Conservation (phyloP, 1,140 invertebrate species). For the Geopemphigus sp. region DNA sequence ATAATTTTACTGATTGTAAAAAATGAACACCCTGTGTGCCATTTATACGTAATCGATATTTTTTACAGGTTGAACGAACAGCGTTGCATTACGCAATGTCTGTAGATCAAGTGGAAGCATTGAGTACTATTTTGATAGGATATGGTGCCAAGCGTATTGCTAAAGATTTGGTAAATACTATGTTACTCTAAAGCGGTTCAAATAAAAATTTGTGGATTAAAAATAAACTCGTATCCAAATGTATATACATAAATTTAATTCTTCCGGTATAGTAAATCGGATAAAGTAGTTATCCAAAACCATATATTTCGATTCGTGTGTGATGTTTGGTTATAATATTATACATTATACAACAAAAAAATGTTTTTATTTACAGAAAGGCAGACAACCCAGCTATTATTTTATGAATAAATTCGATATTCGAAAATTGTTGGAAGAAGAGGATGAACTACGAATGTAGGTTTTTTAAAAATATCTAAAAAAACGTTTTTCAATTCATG, state of each 20-base stretch:
- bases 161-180: slow-evolving; percentile 69
- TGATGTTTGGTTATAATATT: background rate
- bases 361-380: slow-evolving; percentile 62
- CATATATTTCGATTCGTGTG: too few species aligned
- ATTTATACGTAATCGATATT: background rate
- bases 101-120: slow-evolving; percentile 73
- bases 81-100: slow-evolving; percentile 88
- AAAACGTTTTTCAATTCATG: background rate
- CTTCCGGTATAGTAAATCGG: background rate
- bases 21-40: too few species aligned
- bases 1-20: too few species aligned
- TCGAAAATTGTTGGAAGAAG: slow-evolving; percentile 76
- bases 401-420: slow-evolving; percentile 90
- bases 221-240: too few species aligned
- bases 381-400: slow-evolving; percentile 85
- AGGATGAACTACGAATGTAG: slow-evolving; percentile 59
- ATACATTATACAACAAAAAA: background rate
- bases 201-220: too few species aligned
- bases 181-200: too few species aligned
- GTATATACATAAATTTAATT: background rate
- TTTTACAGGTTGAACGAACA: slow-evolving; percentile 73
- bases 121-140: slow-evolving; percentile 76
- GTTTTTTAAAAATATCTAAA: background rate
- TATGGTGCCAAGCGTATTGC: slow-evolving; percentile 75
- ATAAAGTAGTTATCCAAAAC: background rate